Evolutionary conservation across 2,797 vertebrate genomes (phyloP).

Genomic region (Lerista edwardsae): DNA sequence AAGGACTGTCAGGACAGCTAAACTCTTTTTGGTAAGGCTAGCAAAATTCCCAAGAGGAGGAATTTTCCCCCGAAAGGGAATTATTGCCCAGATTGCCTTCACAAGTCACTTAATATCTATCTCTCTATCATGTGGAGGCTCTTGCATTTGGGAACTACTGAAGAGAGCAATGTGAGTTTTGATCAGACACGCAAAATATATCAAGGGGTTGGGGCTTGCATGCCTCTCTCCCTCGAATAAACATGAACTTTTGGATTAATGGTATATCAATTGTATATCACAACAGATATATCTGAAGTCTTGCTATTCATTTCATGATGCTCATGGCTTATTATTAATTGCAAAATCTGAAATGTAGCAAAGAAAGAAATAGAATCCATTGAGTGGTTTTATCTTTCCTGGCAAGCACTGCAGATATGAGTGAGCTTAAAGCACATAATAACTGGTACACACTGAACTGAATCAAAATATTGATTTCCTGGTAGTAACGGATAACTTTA

Average conservation of each 20-base stretch:
- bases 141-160: neutral
- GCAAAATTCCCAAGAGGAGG: too few relatives aligned
- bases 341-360: neutral
- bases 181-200: neutral
- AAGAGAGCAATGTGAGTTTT: neutral
- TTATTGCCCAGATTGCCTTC: neutral
- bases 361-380: neutral
- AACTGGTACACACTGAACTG: constrained; percentile 32
- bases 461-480: constrained; percentile 52
- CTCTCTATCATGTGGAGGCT: too few relatives aligned
- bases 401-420: constrained; percentile 7
- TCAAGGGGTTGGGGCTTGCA: neutral
- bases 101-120: neutral
- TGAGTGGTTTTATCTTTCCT: neutral
- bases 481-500: constrained; percentile 20
- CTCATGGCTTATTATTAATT: constrained; percentile 22
- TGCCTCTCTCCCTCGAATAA: neutral
- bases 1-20: neutral
- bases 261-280: neutral
- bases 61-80: too few relatives aligned
- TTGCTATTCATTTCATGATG: too few relatives aligned
- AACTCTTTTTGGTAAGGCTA: neutral
- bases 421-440: constrained; percentile 33
- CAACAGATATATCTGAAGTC: neutral
- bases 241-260: neutral